Evolutionary conservation across 2,797 vertebrate species (phyloP).

Genomic region (Brachyrhaphis roseni): DNA sequence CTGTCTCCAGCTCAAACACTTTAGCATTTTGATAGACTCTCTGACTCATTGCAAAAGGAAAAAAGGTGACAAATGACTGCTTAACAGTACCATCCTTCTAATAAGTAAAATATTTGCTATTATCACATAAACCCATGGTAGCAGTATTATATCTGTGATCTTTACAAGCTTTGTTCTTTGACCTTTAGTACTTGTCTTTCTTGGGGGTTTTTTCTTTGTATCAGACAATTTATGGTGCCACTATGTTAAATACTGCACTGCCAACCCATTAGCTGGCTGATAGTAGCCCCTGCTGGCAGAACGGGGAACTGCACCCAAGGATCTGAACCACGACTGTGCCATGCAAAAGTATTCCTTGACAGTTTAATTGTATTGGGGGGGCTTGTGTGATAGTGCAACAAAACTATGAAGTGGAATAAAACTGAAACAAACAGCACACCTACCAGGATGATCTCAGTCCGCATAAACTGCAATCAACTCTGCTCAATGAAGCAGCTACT

Average conservation of each 20-base stretch:
- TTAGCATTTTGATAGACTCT: slow-evolving; percentile 32
- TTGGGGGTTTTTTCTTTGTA: not conserved
- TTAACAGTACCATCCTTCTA: slow-evolving; percentile 23
- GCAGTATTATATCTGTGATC: slow-evolving; percentile 34
- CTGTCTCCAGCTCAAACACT: slow-evolving; percentile 41
- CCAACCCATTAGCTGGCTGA: slow-evolving; percentile 54
- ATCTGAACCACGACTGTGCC: not conserved
- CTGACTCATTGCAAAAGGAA: slow-evolving; percentile 43
- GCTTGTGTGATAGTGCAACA: not conserved
- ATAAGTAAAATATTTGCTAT: slow-evolving; percentile 33
- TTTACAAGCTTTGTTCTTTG: slow-evolving; percentile 28
- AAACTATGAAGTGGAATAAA: not conserved
- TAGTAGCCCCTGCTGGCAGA: slow-evolving; percentile 74
- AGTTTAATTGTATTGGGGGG: not conserved
- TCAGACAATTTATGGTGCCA: slow-evolving; percentile 11
- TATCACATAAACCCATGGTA: slow-evolving; percentile 40
- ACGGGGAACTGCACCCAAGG: slow-evolving; percentile 36
- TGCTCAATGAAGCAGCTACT: not conserved
- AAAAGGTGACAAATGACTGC: slow-evolving; percentile 35
- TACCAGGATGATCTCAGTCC: not conserved
- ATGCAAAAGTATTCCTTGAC: not conserved
- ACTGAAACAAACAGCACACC: not conserved
- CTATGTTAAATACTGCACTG: not conserved
- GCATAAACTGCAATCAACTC: not conserved
- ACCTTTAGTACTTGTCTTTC: slow-evolving; percentile 21